These are phyloP conservation scores for Bombyx mandarina DNA, from an alignment of 1,140 invertebrate genomes.

Conservation along the genomic window DNA sequence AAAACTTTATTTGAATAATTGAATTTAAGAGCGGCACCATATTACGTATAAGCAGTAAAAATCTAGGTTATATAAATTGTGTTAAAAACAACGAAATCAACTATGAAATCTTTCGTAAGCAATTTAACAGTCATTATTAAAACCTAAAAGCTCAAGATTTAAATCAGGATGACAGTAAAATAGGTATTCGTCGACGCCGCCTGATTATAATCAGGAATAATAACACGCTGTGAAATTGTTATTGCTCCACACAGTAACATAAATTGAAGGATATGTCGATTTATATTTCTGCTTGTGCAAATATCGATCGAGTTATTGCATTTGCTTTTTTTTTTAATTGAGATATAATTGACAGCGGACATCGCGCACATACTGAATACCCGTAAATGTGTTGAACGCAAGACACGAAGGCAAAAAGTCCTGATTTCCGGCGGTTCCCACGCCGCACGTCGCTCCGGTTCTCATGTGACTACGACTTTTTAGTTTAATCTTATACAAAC, in stretches of 20 bases:
- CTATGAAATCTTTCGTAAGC: not conserved
- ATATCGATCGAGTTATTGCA: not conserved
- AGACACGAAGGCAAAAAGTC: constrained; percentile 29
- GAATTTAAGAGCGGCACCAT: too few relatives aligned
- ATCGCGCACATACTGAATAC: constrained; percentile 25
- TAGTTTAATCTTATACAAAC: too few relatives aligned
- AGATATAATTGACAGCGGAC: constrained; percentile 1
- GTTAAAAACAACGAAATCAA: not conserved
- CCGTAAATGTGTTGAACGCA: constrained; percentile 23
- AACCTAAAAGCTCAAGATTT: too few relatives aligned
- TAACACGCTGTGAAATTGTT: constrained; percentile 3
- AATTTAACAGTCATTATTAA: not conserved
- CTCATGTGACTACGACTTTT: constrained; percentile 34
- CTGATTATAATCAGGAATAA: constrained; percentile 3
- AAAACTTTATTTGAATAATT: too few relatives aligned
- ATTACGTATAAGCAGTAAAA: too few relatives aligned
- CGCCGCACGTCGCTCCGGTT: constrained; percentile 38
- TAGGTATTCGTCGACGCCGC: too few relatives aligned
- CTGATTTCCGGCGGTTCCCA: constrained; percentile 46
- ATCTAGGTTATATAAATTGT: too few relatives aligned
- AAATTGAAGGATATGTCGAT: constrained; percentile 3
- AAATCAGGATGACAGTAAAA: too few relatives aligned
- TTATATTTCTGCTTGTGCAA: too few relatives aligned
- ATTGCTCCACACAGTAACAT: constrained; percentile 2
- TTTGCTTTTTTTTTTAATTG: too few relatives aligned